Conservation (phyloP, 2,797 vertebrate genomes). For the Chelonia mydas region DNA sequence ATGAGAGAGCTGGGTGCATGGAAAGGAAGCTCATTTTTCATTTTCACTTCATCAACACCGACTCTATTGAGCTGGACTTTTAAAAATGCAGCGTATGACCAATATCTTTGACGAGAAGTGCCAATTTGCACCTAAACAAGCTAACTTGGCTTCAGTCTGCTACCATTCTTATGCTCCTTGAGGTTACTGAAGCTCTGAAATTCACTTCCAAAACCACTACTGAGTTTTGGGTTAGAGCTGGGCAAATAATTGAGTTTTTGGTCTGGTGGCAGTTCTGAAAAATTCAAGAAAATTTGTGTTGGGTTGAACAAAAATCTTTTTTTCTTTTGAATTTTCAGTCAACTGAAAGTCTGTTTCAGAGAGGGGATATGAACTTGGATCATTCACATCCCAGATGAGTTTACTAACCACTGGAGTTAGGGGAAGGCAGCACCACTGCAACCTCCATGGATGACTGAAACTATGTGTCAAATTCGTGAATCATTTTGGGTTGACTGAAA, state of each 20-base stretch:
- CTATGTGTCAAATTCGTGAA: not conserved
- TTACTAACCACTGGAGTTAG: not conserved
- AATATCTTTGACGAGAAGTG: not conserved
- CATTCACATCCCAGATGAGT: not conserved
- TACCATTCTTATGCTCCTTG: not conserved
- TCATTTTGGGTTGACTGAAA: not conserved
- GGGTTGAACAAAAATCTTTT: not conserved
- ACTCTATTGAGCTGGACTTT: not conserved
- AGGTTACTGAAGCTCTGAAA: not conserved
- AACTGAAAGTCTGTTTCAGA: not conserved
- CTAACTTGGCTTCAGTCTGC: not conserved
- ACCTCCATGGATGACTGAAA: not conserved
- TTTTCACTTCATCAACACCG: not conserved
- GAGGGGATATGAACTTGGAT: not conserved
- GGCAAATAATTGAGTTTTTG: not conserved
- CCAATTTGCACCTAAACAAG: not conserved
- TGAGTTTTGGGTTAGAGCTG: not conserved
- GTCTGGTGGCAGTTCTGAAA: not conserved
- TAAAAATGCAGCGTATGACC: not conserved
- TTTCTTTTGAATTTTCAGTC: not conserved
- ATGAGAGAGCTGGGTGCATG: not conserved
- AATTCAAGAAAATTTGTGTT: not conserved
- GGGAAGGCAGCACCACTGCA: not conserved
- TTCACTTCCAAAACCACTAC: not conserved
- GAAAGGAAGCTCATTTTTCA: not conserved